Conservation (phyloP, 2,797 vertebrate genomes). For the Okamejei kenojei region DNA sequence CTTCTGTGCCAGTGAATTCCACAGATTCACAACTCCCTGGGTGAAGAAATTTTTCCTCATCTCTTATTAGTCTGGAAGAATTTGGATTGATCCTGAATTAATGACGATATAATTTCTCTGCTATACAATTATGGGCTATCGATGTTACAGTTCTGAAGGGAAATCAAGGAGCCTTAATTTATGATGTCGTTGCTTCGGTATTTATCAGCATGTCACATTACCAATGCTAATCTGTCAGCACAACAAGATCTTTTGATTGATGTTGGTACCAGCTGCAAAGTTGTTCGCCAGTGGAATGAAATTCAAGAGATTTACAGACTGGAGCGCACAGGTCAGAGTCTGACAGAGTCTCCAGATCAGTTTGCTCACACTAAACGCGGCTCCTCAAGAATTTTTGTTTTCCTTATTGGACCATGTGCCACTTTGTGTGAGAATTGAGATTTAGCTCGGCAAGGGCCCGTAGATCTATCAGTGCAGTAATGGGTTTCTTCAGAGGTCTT, state of each 20-base stretch:
- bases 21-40: no score
- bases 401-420: no score
- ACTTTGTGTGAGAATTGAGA: no score
- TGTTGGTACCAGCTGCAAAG: background rate
- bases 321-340: background rate
- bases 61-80: background rate
- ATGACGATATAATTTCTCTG: conserved; percentile 14
- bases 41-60: no score
- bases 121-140: background rate
- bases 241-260: conserved; percentile 22
- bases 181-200: background rate
- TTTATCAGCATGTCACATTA: conserved; percentile 34
- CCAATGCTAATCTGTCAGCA: conserved; percentile 13
- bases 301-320: background rate
- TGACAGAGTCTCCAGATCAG: no score
- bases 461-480: background rate
- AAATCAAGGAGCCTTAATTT: conserved; percentile 17
- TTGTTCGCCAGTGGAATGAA: conserved; percentile 6
- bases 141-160: background rate
- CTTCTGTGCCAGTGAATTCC: no score
- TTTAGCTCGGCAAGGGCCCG: no score
- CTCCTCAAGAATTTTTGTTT: background rate
- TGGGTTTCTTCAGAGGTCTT: conserved; percentile 6
- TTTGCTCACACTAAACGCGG: background rate
- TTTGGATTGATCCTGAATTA: conserved; percentile 24